Conservation (phyloP, 1,140 invertebrate species). For the Drosophila melanica region DNA sequence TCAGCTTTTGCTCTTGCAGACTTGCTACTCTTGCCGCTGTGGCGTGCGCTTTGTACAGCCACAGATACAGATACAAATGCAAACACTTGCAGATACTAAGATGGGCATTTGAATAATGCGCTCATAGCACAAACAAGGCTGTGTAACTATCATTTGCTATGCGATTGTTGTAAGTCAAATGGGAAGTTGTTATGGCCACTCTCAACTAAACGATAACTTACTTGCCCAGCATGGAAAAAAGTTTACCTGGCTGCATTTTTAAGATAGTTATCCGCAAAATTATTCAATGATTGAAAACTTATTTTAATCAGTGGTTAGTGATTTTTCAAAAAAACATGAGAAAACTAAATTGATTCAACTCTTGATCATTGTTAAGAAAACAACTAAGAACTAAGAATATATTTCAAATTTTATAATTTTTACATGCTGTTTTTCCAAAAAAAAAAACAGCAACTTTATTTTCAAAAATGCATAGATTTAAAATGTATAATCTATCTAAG, state of each 20-base stretch:
- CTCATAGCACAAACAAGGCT: conserved; percentile 32
- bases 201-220: conserved; percentile 27
- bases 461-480: no score
- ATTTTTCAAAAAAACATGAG: no score
- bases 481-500: no score
- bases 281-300: not conserved
- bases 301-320: no score
- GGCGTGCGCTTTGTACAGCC: conserved; percentile 25
- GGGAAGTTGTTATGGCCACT: conserved; percentile 45
- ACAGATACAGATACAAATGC: conserved; percentile 29
- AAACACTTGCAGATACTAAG: conserved; percentile 54
- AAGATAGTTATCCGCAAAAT: not conserved
- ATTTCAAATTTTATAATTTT: no score
- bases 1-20: conserved; percentile 38
- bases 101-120: conserved; percentile 78
- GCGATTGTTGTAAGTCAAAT: conserved; percentile 18
- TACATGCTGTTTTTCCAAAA: no score
- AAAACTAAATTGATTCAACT: no score
- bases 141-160: conserved; percentile 43
- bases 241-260: no score
- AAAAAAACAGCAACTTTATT: no score
- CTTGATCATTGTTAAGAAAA: no score
- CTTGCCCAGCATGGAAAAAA: conserved; percentile 9
- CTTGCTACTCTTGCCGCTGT: conserved; percentile 1
- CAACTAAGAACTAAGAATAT: no score